Conservation (phyloP, 2,888 invertebrate genomes). For the Entomobrya proxima region DNA sequence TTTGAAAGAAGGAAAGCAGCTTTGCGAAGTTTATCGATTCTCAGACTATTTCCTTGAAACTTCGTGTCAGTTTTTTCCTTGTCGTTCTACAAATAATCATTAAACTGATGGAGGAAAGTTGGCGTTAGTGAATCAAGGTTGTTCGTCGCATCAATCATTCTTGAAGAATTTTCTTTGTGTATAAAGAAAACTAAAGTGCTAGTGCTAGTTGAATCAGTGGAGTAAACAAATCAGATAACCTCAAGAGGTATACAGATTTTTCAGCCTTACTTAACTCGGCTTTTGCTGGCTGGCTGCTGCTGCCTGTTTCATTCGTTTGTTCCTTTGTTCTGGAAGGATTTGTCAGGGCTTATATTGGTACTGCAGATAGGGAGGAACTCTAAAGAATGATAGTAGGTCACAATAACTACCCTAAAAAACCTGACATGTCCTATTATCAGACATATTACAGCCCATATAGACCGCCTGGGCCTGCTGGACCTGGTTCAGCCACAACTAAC, state of each 20-base stretch:
- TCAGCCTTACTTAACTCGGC: background rate
- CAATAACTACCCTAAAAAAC: conserved; percentile 55
- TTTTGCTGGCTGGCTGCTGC: background rate
- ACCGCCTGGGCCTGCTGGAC: background rate
- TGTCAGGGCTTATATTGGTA: background rate
- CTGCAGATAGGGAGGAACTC: background rate
- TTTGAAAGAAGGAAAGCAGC: background rate
- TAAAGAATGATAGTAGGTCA: conserved; percentile 54
- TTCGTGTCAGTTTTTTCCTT: background rate
- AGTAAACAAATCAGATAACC: conserved; percentile 26
- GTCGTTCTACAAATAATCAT: background rate
- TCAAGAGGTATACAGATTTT: background rate
- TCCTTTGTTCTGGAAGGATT: background rate
- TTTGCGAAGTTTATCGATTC: conserved; percentile 10
- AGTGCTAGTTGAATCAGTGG: background rate
- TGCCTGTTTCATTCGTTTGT: background rate
- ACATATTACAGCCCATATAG: conserved; percentile 46
- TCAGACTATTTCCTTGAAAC: background rate
- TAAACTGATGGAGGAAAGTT: background rate
- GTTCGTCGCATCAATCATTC: conserved; percentile 23
- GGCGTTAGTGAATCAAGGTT: conserved; percentile 17
- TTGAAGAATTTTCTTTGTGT: background rate
- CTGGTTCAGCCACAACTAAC: background rate
- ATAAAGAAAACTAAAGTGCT: background rate
- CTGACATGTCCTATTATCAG: conserved; percentile 57